Conservation (phyloP, 2,113 vertebrate genomes). For the Zosterops lateralis region DNA sequence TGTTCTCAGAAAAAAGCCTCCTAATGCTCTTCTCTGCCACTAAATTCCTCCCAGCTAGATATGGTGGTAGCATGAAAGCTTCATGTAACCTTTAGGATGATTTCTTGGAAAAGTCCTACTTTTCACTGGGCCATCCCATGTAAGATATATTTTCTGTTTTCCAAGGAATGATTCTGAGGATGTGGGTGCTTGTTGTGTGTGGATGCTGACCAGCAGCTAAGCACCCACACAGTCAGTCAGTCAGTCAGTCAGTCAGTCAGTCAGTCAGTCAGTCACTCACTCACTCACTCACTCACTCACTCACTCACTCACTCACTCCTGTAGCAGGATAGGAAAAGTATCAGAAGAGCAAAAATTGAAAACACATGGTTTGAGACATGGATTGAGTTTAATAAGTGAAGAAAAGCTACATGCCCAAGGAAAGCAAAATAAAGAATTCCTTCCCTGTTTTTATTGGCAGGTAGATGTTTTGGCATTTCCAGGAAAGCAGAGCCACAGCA, state of each 20-base stretch:
- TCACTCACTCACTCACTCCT: not conserved
- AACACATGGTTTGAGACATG: not conserved
- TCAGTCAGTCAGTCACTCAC: not conserved
- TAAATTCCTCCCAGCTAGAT: not conserved
- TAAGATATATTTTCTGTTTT: not conserved
- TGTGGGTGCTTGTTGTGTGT: not conserved
- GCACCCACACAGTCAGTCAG: not conserved
- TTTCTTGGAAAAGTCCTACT: not conserved
- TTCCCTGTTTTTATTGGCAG: not conserved
- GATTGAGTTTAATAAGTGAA: not conserved
- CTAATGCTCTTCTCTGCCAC: not conserved
- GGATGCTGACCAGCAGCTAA: not conserved
- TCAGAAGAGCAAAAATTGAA: not conserved
- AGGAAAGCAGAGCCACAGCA: not conserved
- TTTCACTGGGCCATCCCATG: not conserved
- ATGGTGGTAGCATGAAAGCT: not conserved
- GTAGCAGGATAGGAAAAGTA: not conserved
- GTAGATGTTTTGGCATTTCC: not conserved
- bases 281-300: not conserved
- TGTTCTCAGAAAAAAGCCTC: not conserved
- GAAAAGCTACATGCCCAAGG: rapidly evolving
- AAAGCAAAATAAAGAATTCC: not conserved
- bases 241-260: too few species aligned
- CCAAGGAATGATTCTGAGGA: not conserved
- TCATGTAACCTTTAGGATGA: not conserved